A percentile compares a stretch with the other conserved stretches of the same genome.
These are phyloP conservation scores for Eristalis intricaria DNA, from an alignment of 2,888 invertebrate genomes.

Conservation along the genomic window DNA sequence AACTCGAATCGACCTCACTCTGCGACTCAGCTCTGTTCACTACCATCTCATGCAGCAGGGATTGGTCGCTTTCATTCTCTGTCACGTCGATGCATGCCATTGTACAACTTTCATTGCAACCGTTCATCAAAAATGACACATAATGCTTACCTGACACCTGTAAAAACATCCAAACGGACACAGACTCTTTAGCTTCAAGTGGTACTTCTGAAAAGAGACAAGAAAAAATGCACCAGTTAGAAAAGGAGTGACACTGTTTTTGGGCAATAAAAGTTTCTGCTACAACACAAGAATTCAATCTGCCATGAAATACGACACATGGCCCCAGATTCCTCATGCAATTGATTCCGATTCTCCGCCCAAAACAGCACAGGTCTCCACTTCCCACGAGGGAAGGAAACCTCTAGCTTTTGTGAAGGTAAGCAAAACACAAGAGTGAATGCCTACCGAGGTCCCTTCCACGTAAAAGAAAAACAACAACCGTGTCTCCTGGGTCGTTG, in stretches of 20 bases:
- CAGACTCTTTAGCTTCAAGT: background rate
- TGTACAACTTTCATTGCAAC: background rate
- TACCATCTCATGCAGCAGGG: no score
- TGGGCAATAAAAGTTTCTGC: background rate
- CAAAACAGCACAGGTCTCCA: background rate
- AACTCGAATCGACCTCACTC: no score
- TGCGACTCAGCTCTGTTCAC: no score
- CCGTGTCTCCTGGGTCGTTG: constrained; percentile 1
- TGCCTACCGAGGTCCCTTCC: constrained; percentile 43
- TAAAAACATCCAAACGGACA: background rate
- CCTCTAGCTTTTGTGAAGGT: background rate
- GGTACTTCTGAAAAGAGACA: constrained; percentile 37
- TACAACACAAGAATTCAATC: background rate
- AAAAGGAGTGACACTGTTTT: background rate
- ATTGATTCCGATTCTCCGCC: background rate
- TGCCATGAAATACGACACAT: background rate
- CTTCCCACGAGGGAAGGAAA: background rate
- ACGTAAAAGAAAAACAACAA: constrained; percentile 4
- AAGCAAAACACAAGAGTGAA: background rate
- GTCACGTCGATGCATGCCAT: no score
- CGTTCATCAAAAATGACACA: background rate
- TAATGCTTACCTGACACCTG: background rate
- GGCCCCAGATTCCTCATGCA: background rate
- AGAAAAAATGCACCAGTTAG: background rate
- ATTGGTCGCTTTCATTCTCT: no score